A percentile compares a stretch with the other conserved stretches of the same genome.
These are phyloP conservation scores for Bombus consobrinus DNA, from an alignment of 1,140 invertebrate species.

Conservation along the genomic window DNA sequence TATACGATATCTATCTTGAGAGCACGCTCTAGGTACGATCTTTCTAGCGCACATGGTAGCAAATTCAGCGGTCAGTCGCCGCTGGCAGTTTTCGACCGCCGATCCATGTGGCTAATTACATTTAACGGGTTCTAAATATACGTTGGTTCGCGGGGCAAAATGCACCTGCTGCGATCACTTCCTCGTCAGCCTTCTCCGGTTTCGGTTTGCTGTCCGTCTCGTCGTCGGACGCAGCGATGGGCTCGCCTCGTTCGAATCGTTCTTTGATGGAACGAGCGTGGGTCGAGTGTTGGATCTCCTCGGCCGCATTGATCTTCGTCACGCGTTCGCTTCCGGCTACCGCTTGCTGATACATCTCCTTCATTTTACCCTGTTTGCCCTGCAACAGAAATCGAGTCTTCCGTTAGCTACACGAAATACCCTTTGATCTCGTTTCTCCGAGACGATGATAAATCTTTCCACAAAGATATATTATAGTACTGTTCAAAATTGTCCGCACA, in stretches of 20 bases:
- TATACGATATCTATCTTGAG: conserved; percentile 16
- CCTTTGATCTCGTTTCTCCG: not conserved
- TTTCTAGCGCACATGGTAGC: not conserved
- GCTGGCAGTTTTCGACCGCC: conserved; percentile 4
- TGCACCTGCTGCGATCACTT: conserved; percentile 92
- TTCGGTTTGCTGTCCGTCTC: conserved; percentile 82
- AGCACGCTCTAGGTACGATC: not conserved
- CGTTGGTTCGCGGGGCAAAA: not conserved
- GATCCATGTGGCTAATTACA: conserved; percentile 26
- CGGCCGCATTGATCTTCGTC: conserved; percentile 84
- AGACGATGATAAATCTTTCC: not conserved
- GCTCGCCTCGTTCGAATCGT: conserved; percentile 92
- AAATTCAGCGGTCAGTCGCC: not conserved
- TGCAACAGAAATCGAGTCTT: conserved; percentile 74
- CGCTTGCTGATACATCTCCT: conserved; percentile 95
- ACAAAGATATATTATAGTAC: not conserved
- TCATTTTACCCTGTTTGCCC: conserved; percentile 95
- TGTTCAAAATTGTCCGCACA: not conserved
- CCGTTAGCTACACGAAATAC: not conserved
- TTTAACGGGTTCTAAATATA: conserved; percentile 35
- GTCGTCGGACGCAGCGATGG: conserved; percentile 84
- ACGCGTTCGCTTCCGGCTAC: conserved; percentile 89
- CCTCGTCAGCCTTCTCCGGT: conserved; percentile 88
- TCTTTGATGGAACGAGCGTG: conserved; percentile 90
- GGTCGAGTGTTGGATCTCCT: conserved; percentile 86